Evolutionary conservation across 30 jellyfish, hydroid and myxozoan genomes (phyloP).

Genomic region (Chironex yamaguchii): DNA sequence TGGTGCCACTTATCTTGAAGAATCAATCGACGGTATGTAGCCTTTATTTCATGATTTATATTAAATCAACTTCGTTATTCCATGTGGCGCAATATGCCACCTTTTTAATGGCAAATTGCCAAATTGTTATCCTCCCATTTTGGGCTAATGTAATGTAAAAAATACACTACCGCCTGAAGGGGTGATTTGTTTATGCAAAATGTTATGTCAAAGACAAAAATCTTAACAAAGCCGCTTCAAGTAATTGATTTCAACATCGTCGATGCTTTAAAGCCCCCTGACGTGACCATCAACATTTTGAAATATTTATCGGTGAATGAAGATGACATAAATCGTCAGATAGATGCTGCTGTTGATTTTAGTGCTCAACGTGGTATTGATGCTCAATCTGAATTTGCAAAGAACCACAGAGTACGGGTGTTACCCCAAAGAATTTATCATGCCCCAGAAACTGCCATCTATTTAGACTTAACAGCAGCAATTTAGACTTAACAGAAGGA

Average conservation of each 20-base stretch:
- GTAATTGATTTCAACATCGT: conserved; percentile 34
- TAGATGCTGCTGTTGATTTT: conserved; percentile 51
- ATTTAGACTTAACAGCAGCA: background rate
- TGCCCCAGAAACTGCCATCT: conserved; percentile 37
- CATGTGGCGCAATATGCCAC: conserved; percentile 15
- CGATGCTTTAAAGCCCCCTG: conserved; percentile 48
- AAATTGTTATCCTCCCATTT: too few relatives aligned
- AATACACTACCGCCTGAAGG: too few relatives aligned
- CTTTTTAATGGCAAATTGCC: too few relatives aligned
- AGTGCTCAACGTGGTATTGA: conserved; percentile 46
- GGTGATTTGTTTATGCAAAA: conserved; percentile 11
- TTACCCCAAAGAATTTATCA: conserved; percentile 41
- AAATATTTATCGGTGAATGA: conserved; percentile 6
- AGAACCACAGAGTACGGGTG: conserved; percentile 52
- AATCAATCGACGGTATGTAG: conserved; percentile 57
- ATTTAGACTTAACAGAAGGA: conserved; percentile 4
- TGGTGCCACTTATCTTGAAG: conserved; percentile 54
- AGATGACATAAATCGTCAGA: conserved; percentile 32
- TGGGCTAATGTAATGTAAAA: too few relatives aligned
- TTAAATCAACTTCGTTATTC: conserved; percentile 25
- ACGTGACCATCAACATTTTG: conserved; percentile 31
- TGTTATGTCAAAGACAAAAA: conserved; percentile 4
- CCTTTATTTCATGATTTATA: too few relatives aligned
- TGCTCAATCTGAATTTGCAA: conserved; percentile 56
- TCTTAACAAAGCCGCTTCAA: conserved; percentile 18